phyloP scores from a whole-genome alignment of 2,113 vertebrate genomes.

The Takifugu bimaculatus region DNA sequence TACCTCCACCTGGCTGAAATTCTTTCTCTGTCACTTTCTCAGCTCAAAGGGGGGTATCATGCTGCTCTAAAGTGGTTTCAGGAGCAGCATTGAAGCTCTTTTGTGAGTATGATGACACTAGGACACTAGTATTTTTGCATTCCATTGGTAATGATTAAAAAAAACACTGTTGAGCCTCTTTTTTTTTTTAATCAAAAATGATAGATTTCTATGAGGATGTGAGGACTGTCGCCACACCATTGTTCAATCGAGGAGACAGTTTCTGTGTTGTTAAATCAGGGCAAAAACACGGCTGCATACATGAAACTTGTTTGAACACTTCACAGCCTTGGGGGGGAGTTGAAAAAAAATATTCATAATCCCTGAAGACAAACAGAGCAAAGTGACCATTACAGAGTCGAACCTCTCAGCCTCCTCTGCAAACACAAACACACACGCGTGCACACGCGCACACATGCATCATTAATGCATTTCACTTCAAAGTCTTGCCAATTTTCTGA shows the following conservation, averaged over 20 bases:
- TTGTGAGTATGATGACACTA: too few species aligned
- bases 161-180: too few species aligned
- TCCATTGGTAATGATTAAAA: too few species aligned
- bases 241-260: background rate
- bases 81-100: too few species aligned
- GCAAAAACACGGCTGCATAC: constrained; percentile 14
- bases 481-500: constrained; percentile 94
- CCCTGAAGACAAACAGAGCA: background rate
- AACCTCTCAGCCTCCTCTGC: constrained; percentile 52
- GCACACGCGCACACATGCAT: constrained; percentile 50
- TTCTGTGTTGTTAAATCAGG: background rate
- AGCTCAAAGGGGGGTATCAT: too few species aligned
- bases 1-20: too few species aligned
- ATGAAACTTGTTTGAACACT: constrained; percentile 27
- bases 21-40: too few species aligned
- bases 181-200: too few species aligned
- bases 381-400: constrained; percentile 78
- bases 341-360: constrained; percentile 70
- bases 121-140: too few species aligned
- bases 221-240: background rate
- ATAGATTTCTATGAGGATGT: too few species aligned
- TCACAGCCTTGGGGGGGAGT: constrained; percentile 26
- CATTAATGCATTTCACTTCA: constrained; percentile 91
- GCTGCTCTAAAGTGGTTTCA: too few species aligned
- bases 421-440: constrained; percentile 3